A percentile compares a stretch with the other conserved stretches of the same genome.
Conservation (phyloP, 53 echinoderm and acorn worm genomes). For the Arbacia lixula region DNA sequence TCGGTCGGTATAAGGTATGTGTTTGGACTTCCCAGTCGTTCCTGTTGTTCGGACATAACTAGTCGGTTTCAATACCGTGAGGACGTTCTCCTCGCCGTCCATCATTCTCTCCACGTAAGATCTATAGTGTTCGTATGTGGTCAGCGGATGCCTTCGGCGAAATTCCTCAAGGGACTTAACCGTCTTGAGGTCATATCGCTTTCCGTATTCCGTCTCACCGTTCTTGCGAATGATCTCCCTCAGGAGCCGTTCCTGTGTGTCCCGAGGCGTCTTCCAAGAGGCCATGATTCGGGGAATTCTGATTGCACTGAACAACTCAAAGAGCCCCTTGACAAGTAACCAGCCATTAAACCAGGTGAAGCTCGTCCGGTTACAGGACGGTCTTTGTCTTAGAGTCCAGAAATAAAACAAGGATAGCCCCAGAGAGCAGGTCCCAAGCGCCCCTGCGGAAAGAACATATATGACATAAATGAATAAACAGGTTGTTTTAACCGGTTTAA, state of each 20-base stretch:
- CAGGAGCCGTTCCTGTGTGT: conserved; percentile 60
- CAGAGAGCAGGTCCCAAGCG: neutral
- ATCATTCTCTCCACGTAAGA: conserved; percentile 66
- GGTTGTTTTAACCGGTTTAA: no score
- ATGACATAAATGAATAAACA: no score
- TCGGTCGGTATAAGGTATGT: conserved; percentile 47
- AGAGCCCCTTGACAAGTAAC: neutral
- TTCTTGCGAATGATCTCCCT: conserved; percentile 58
- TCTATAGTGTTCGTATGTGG: conserved; percentile 67
- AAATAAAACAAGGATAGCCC: neutral
- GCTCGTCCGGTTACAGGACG: neutral
- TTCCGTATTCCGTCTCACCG: conserved; percentile 73
- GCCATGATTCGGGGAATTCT: neutral
- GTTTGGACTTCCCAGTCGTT: conserved; percentile 74
- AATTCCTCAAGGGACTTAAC: conserved; percentile 70
- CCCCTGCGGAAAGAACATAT: no score
- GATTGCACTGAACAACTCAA: neutral
- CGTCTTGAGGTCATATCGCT: conserved; percentile 37
- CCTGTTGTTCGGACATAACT: conserved; percentile 68
- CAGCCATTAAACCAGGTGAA: neutral
- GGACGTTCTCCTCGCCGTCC: conserved; percentile 69
- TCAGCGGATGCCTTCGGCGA: conserved; percentile 64
- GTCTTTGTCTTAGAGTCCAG: conserved; percentile 24
- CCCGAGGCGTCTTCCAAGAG: conserved; percentile 54
- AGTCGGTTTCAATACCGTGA: conserved; percentile 56